Evolutionary conservation across 2,888 invertebrate genomes (phyloP), one percentile per base, ranked within the genome.

Genomic region (Eupithecia pulchellata): DNA sequence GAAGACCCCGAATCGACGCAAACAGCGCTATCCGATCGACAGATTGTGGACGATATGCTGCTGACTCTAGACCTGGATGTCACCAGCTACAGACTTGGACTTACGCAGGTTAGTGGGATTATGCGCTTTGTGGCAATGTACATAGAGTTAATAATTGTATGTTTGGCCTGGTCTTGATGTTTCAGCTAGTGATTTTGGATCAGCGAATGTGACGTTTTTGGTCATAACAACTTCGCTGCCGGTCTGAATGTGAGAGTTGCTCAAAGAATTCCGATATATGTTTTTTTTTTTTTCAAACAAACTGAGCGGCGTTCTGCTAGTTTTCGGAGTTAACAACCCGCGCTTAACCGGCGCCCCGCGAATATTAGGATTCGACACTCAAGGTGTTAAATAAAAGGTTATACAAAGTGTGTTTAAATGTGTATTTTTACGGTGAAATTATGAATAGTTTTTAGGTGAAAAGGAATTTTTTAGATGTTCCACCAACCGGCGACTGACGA

Each of bases 51-150:
- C 86, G 97, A 97, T 84, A 97, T 99, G 95, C 92, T 99, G 73
- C 93, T 97, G 34, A 95, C 96, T 9, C 94, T 98, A 71, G 98
- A 98, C 89, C 93, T 99, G 72, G 98, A 98, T 86, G 95, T 97
- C 70, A 96, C 97, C 57, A 96, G 97, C 79, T 99, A 98, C 92
- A 95, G 98, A 71, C 97, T 99, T 66, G 99, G 99, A 30, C 96
- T 98, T 69, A 98, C 98, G 90, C 98, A 98, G 96, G 99, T 98
- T 88, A 95, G 97, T 89, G 78, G 17, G 42, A 64, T 66, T 55
- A 57, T 68, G 25, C 20, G 39, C 57, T 57, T 57, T 57, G 29
- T 29, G 27, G 0, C 57, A 27, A 29, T 17, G 57, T 6, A 29
- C 29, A 17, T 25, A 52, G 25, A 52, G 25, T 25, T 52, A 25